Conservation (phyloP, 2,888 invertebrate species). For the Nephrocerus scutellatus region DNA sequence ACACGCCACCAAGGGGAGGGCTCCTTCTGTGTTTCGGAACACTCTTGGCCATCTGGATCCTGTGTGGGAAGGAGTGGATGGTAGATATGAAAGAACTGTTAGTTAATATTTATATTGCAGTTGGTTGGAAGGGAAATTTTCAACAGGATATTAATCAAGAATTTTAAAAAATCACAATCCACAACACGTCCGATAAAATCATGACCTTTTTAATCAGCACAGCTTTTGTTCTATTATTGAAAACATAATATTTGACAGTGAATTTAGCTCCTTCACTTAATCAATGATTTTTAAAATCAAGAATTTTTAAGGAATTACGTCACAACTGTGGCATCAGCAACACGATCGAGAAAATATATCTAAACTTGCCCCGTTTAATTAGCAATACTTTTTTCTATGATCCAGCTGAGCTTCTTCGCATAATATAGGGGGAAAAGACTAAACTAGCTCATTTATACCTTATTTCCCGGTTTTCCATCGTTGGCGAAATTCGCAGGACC, state of each 20-base stretch:
- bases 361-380: no score
- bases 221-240: no score
- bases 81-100: conserved; percentile 49
- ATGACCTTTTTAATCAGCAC: no score
- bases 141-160: neutral
- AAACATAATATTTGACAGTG: no score
- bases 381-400: neutral
- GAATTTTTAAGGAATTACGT: no score
- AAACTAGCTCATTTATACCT: conserved; percentile 26
- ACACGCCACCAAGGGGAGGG: conserved; percentile 93
- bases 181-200: no score
- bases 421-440: neutral
- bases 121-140: neutral
- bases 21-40: conserved; percentile 84
- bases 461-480: conserved; percentile 72
- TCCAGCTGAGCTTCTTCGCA: neutral
- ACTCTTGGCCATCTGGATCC: conserved; percentile 79
- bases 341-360: no score
- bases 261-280: no score
- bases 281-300: no score
- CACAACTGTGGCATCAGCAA: no score
- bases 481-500: conserved; percentile 78
- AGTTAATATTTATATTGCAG: neutral
- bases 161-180: neutral
- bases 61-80: no score